Conservation (phyloP, 2,888 invertebrate species). For the Eubasilissa splendida region DNA sequence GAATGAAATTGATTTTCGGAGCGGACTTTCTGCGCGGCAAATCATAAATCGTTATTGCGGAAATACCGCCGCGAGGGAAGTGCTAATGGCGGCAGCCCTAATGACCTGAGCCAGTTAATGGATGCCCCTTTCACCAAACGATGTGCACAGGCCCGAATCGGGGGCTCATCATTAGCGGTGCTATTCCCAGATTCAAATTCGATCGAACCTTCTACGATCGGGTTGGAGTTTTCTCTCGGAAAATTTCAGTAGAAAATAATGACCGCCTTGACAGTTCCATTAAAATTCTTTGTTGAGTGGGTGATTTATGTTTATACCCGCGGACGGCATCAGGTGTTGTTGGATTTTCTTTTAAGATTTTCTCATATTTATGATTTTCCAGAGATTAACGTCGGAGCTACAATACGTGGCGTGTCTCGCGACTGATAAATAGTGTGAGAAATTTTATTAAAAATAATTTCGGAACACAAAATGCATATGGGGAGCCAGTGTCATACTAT, state of each 20-base stretch:
- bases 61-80: conserved; percentile 3
- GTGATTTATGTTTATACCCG: conserved; percentile 24
- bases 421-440: no score
- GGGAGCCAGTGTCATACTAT: no score
- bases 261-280: conserved; percentile 41
- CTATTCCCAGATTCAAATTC: conserved; percentile 31
- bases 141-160: not conserved
- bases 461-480: no score
- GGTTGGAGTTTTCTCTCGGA: conserved; percentile 15
- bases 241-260: conserved; percentile 34
- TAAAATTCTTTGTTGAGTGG: conserved; percentile 39
- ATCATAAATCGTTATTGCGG: conserved; percentile 20
- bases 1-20: not conserved
- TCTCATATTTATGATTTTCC: not conserved
- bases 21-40: not conserved
- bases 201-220: conserved; percentile 29
- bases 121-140: conserved; percentile 22
- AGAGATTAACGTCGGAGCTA: conserved; percentile 4
- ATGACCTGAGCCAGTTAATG: conserved; percentile 35
- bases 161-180: conserved; percentile 19
- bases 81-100: conserved; percentile 22
- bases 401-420: no score
- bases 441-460: no score
- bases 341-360: conserved; percentile 11
- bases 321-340: conserved; percentile 12